Evolutionary conservation across 2,888 invertebrate species (phyloP).

Genomic region (Clanis bilineata): DNA sequence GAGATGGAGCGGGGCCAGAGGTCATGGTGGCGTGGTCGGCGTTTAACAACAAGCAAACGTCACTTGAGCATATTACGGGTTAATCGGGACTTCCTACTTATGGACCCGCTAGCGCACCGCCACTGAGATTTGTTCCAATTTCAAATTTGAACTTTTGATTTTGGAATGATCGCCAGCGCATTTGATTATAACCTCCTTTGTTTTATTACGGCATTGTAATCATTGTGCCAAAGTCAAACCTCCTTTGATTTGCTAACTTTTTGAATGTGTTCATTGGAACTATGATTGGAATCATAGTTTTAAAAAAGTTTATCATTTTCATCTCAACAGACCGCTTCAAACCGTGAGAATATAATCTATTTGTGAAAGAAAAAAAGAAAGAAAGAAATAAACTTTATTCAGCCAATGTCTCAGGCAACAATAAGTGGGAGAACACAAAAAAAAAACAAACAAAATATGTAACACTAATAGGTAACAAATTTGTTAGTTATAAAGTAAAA

Average conservation of each 20-base stretch:
- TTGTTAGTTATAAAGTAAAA: too few relatives aligned
- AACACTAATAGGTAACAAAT: too few relatives aligned
- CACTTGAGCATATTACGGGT: conserved; percentile 77
- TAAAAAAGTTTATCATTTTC: too few relatives aligned
- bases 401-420: too few relatives aligned
- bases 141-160: conserved; percentile 59
- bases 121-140: conserved; percentile 79
- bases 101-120: conserved; percentile 52
- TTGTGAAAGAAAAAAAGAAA: too few relatives aligned
- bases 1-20: conserved; percentile 39
- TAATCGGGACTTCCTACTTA: conserved; percentile 81
- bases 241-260: too few relatives aligned
- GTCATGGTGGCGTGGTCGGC: conserved; percentile 47
- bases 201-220: background rate
- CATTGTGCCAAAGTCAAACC: background rate
- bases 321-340: too few relatives aligned
- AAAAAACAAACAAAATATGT: too few relatives aligned
- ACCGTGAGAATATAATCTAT: conserved; percentile 1
- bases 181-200: background rate
- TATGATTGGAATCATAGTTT: too few relatives aligned
- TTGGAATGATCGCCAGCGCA: conserved; percentile 32
- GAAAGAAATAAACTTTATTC: too few relatives aligned
- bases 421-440: too few relatives aligned
- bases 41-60: conserved; percentile 59
- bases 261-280: too few relatives aligned